Evolutionary conservation across 2,888 invertebrate species (phyloP), one percentile per base, ranked within the genome.

Genomic region (Rotaria sp.): DNA sequence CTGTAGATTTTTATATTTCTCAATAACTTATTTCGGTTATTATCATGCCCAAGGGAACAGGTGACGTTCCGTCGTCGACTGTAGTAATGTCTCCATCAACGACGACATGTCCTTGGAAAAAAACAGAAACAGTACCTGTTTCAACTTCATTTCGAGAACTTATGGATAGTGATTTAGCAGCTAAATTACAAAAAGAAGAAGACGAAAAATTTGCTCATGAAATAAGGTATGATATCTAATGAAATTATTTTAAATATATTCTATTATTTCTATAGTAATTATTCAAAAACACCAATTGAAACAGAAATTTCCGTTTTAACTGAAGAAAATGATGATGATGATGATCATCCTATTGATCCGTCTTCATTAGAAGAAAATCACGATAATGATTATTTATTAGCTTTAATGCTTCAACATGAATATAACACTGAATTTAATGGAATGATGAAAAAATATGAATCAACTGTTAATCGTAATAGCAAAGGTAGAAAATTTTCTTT

Each of bases 321-420:
- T 21, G 45, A 41, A 45, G 3, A 26, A 45, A 45, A 74, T 74
- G 21, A 74, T 38, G 57, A 57, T 57, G n/a, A 57, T 38, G 74
- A 74, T 74, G 21, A 74, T 11, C 18, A 21, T 35, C 18, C 1
- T 18, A 35, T 67, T 35, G 30, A 35, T 18, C 30, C 35, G 2
- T 45, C 80, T 45, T 24, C 24, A 45, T 11, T 21, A 80, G 45
- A 41, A 26, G 4, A n/a, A 24, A 15, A 26, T 0, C 45, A 41
- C 0, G 45, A 80, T 45, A 80, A 26, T 80, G 80, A 80, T 45
- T 80, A 80, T 80, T 18, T 80, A n/a, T 3, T 80, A 11, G 80
- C 80, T 80, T 45, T 80, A 45, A 80, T 80, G 80, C 80, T 80
- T 80, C 80, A 80, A 80, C 80, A 41, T 8, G 80, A 80, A 45